phyloP scores from a whole-genome alignment of 2,888 invertebrate species.

The Agonopterix arenella region DNA sequence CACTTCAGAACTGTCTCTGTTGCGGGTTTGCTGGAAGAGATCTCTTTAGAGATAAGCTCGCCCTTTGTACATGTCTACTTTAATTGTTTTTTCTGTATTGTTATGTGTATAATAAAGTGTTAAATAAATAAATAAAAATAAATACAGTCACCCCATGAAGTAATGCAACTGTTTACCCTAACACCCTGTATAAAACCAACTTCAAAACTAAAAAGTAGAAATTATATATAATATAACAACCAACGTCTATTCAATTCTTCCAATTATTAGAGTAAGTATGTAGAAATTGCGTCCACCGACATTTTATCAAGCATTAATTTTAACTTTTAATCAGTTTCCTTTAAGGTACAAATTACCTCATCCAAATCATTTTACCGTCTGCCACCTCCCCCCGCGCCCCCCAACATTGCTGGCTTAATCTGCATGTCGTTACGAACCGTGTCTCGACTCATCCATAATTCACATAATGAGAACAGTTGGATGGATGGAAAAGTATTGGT shows the following conservation, averaged over 20 bases:
- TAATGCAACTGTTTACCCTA: too few relatives aligned
- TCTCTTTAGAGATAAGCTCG: too few relatives aligned
- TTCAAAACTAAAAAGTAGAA: not conserved
- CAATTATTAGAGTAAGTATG: not conserved
- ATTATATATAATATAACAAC: not conserved
- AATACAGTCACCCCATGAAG: too few relatives aligned
- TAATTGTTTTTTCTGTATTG: too few relatives aligned
- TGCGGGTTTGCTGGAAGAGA: too few relatives aligned
- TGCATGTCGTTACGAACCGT: slow-evolving; percentile 63
- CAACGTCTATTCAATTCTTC: not conserved
- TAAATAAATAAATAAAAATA: too few relatives aligned
- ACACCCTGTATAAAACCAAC: not conserved
- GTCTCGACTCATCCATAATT: slow-evolving; percentile 70
- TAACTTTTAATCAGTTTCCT: not conserved
- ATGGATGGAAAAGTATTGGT: slow-evolving; percentile 23
- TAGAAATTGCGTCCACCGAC: not conserved
- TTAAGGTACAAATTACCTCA: slow-evolving; percentile 31
- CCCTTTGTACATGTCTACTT: too few relatives aligned
- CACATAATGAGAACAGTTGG: slow-evolving; percentile 56
- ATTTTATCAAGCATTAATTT: not conserved
- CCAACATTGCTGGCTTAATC: slow-evolving; percentile 57
- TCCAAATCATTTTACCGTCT: slow-evolving; percentile 24
- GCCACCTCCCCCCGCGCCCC: slow-evolving; percentile 17
- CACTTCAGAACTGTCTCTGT: too few relatives aligned
- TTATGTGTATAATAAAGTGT: too few relatives aligned